Evolutionary conservation across 2,888 invertebrate species (phyloP).

Genomic region (Allacma fusca): DNA sequence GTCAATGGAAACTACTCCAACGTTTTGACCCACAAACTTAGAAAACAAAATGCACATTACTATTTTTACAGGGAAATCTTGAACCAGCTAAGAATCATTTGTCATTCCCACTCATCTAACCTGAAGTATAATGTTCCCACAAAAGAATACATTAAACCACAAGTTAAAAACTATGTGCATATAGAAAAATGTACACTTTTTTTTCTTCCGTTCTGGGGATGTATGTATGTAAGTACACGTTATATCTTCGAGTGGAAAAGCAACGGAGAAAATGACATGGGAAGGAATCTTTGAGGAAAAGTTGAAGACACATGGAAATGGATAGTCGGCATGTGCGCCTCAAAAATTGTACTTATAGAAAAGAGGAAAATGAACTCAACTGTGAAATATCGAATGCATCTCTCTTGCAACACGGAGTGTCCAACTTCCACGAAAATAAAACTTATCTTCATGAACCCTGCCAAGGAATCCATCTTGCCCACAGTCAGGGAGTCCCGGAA

Average conservation of each 20-base stretch:
- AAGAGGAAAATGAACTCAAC: not conserved
- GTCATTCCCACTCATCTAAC: too few relatives aligned
- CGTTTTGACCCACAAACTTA: too few relatives aligned
- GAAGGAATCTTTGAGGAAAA: not conserved
- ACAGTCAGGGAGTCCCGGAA: not conserved
- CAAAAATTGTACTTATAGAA: not conserved
- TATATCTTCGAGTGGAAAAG: not conserved
- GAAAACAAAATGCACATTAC: too few relatives aligned
- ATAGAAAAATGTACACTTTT: too few relatives aligned
- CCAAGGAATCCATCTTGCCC: conserved; percentile 10
- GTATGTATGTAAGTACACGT: too few relatives aligned
- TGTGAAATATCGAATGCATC: conserved; percentile 22
- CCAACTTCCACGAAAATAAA: conserved; percentile 23
- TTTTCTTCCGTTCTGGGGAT: too few relatives aligned
- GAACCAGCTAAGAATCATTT: too few relatives aligned
- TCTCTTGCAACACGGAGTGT: conserved; percentile 4
- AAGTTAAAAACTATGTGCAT: too few relatives aligned
- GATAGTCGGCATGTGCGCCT: conserved; percentile 1
- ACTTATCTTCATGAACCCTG: conserved; percentile 6
- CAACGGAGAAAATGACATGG: not conserved
- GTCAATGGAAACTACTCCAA: too few relatives aligned
- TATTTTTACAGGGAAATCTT: too few relatives aligned
- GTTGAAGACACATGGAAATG: conserved; percentile 4
- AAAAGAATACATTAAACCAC: too few relatives aligned
- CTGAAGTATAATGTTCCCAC: too few relatives aligned